A percentile compares a stretch with the other conserved stretches of the same genome.
Conservation (phyloP, 2,113 vertebrate species). For the Lanius ludovicianus region DNA sequence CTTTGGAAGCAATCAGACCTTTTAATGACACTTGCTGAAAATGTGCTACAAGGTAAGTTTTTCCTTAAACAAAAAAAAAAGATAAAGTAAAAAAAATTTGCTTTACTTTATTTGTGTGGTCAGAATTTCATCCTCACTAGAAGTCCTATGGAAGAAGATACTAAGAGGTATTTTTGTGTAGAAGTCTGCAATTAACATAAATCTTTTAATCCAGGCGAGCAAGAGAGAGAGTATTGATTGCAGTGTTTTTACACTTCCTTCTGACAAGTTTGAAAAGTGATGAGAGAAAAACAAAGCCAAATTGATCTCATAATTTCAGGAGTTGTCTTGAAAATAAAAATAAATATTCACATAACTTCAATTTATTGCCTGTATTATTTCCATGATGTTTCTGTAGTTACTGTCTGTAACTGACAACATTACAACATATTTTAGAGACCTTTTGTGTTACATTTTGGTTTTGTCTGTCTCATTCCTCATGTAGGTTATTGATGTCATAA, state of each 20-base stretch:
- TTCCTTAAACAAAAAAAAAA: background rate
- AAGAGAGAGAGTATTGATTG: background rate
- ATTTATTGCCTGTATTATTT: background rate
- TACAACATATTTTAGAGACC: background rate
- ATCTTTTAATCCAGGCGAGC: background rate
- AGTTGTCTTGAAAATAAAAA: conserved; percentile 7
- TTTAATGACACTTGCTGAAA: background rate
- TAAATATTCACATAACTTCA: background rate
- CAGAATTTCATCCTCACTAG: background rate
- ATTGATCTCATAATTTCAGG: conserved; percentile 20
- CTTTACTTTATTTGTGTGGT: background rate
- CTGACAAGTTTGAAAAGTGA: background rate
- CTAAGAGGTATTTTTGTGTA: background rate
- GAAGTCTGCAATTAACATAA: background rate
- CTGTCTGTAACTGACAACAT: background rate
- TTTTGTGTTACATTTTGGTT: background rate
- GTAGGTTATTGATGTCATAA: background rate
- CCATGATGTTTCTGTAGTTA: background rate
- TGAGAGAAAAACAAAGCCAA: background rate
- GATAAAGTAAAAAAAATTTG: background rate
- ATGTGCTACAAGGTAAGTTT: background rate
- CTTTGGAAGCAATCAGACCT: background rate
- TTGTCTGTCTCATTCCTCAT: background rate
- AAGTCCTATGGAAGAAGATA: background rate
- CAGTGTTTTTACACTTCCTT: background rate